Evolutionary conservation across 2,888 invertebrate species (phyloP), one percentile per base, ranked within the genome.

Genomic region (Trypoxylon attenuatum): DNA sequence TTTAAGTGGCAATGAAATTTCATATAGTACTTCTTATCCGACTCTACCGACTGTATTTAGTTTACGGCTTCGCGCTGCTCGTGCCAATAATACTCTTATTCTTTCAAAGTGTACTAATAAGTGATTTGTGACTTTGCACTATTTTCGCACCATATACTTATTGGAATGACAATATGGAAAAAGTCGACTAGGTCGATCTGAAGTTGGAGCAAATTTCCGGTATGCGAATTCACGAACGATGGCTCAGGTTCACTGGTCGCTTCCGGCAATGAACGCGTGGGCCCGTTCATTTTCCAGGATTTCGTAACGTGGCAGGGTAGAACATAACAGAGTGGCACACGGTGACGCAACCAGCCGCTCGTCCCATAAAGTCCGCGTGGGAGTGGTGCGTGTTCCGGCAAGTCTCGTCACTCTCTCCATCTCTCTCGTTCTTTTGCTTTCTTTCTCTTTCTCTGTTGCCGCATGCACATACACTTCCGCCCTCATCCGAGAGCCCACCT

Each of bases 241-340:
- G 16, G n/a, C n/a, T n/a, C n/a, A 16, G 22, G 15, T 13, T 43
- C n/a, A 10, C 43, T 6, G 19, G 45, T 47, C 29, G 49, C 42
- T 63, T 23, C 43, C 22, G 3, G 16, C n/a, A n/a, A n/a, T n/a
- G n/a, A n/a, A n/a, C 18, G 46, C 46, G 46, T 60, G 53, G 60
- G 45, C 56, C 59, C 68, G 63, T 67, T 69, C 64, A 74, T 74
- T 74, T 74, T 74, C 73, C 69, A 62, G 62, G 66, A 74, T 74
- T 74, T 74, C 74, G 73, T 74, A 74, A 74, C 59, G 51, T 58
- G 25, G 50, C 29, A 29, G 47, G 59, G 53, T 72, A 67, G 70
- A 54, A 67, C 72, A n/a, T n/a, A n/a, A 10, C n/a, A 8, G 33
- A 33, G 13, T 10, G 8, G 33, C 5, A 13, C n/a, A 25, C 25